Evolutionary conservation across 2,888 invertebrate genomes (phyloP), one percentile per base, ranked within the genome.

Genomic region (Heliconius aoede): DNA sequence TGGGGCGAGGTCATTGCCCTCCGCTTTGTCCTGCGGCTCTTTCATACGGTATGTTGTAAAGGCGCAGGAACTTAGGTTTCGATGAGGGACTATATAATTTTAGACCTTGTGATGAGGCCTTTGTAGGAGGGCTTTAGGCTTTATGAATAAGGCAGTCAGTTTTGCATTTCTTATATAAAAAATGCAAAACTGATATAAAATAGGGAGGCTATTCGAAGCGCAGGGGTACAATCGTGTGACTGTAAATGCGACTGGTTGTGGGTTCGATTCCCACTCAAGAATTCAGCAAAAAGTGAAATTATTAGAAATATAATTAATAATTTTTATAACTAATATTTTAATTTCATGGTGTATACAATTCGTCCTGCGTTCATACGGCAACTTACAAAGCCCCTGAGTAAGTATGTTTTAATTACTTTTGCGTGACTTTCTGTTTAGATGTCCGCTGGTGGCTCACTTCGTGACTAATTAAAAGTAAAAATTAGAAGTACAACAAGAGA

Each of bases 21-120:
- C 84, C 78, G 88, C 90, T 90, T 92, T 92, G 92, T 93, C 91
- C 89, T 87, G 88, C 84, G 83, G 84, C 65, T 76, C 78, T 78
- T 79, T 74, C 78, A 75, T 79, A 80, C 80, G 79, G 80, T 71
- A 68, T 71, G 69, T 78, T 73, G 75, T 79, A 80, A 80, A 79
- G 78, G 69, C 69, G 36, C 71, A 72, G 73, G 73, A 76, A 78
- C 77, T 71, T 75, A 62, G 75, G 75, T 75, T 64, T 71, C 62
- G 75, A 64, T 40, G 72, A 72, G 36, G 51, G 60, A 36, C 24
- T 60, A 36, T 26, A 60, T 72, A 72, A 36, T 72, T 72, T 72
- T 26, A 72, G 58, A 60, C 28, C 36, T 72, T 60, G 26, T 60
- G 72, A 72, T 18, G 72, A 72, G 5, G 60, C 36, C 24, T 24